These are phyloP conservation scores for Drosophila rellima DNA, from an alignment of 2,888 invertebrate genomes.

Conservation along the genomic window DNA sequence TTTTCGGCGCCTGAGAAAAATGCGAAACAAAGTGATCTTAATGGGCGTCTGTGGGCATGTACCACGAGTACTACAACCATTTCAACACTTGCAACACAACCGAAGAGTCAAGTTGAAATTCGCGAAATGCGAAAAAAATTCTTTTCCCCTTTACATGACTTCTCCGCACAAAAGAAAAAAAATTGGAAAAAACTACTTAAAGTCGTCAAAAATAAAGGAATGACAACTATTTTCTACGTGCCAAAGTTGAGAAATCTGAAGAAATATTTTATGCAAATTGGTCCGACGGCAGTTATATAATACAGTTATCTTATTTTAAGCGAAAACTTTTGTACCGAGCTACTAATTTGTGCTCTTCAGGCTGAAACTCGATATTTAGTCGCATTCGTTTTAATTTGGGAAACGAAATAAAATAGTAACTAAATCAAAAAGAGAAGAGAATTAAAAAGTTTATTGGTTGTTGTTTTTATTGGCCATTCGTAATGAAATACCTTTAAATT, in stretches of 20 bases:
- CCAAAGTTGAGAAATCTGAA: conserved; percentile 16
- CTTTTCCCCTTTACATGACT: background rate
- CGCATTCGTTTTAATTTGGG: background rate
- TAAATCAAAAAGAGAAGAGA: background rate
- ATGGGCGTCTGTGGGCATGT: conserved; percentile 19
- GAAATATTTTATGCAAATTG: conserved; percentile 15
- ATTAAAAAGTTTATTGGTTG: conserved; percentile 8
- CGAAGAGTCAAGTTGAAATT: conserved; percentile 32
- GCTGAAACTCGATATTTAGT: background rate
- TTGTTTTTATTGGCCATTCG: conserved; percentile 7
- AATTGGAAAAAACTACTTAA: conserved; percentile 8
- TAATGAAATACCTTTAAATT: conserved; percentile 15
- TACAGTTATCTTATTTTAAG: background rate
- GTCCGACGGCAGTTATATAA: background rate
- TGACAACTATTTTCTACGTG: conserved; percentile 23
- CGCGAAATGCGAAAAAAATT: conserved; percentile 5
- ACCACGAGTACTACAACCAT: conserved; percentile 20
- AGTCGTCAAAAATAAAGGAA: conserved; percentile 10
- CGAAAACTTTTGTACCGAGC: background rate
- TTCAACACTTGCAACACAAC: conserved; percentile 17
- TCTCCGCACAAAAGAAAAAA: background rate
- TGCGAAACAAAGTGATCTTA: conserved; percentile 45
- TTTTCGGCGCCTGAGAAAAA: conserved; percentile 66
- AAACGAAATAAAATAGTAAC: conserved; percentile 3
- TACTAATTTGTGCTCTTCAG: background rate